These are phyloP conservation scores for Micropoecilia bifurca DNA, from an alignment of 2,797 vertebrate genomes.

Conservation along the genomic window DNA sequence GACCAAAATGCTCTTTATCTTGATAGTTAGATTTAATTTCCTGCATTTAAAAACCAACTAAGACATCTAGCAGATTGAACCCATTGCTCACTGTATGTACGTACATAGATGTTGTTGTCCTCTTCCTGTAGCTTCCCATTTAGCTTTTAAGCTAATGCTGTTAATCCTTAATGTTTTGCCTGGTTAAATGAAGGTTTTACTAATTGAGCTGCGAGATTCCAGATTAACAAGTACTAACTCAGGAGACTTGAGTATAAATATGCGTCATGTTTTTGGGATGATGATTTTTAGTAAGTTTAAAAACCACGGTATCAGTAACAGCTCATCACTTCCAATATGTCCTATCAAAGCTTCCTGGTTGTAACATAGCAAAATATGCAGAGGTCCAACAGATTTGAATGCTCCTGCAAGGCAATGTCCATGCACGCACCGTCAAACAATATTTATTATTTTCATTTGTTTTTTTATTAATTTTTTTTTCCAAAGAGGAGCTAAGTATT, in stretches of 20 bases:
- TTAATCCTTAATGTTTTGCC: too few species aligned
- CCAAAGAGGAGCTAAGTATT: constrained; percentile 24
- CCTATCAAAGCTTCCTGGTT: not conserved
- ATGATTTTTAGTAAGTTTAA: not conserved
- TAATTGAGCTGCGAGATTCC: not conserved
- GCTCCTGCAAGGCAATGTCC: not conserved
- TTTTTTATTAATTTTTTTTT: not conserved
- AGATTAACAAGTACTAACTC: not conserved
- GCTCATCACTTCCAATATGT: not conserved
- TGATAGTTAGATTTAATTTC: too few species aligned
- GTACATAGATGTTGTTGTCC: too few species aligned
- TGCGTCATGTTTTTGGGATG: too few species aligned
- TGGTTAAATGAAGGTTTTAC: too few species aligned
- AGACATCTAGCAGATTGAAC: too few species aligned
- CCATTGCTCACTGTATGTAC: too few species aligned
- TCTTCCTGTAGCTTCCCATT: too few species aligned
- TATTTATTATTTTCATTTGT: not conserved
- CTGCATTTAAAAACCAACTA: too few species aligned
- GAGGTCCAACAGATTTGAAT: not conserved
- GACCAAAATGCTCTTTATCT: too few species aligned
- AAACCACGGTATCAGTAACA: too few species aligned
- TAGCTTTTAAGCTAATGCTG: too few species aligned
- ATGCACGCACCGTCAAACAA: not conserved
- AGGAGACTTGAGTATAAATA: not conserved
- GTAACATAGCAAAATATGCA: not conserved